A percentile compares a stretch with the other conserved stretches of the same genome.
These are phyloP conservation scores for Molossus molossus DNA, from an alignment of 2,797 vertebrate genomes.

Conservation along the genomic window DNA sequence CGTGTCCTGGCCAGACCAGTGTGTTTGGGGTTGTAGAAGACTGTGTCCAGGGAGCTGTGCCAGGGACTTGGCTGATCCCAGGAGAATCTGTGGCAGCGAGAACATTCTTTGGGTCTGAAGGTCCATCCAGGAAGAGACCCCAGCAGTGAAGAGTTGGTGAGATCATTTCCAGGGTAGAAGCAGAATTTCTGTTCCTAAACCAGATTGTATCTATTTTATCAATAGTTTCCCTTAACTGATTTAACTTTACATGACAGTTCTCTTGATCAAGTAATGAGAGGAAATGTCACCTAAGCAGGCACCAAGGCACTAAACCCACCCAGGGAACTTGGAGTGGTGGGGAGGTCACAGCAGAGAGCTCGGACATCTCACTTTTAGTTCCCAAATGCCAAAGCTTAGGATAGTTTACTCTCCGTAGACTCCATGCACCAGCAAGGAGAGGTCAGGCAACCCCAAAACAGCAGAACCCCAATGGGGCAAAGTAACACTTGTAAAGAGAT, in stretches of 20 bases:
- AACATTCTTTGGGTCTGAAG: neutral
- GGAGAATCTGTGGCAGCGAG: slow-evolving; percentile 5
- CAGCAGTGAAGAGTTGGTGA: neutral
- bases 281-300: fast-evolving
- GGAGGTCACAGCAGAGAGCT: neutral
- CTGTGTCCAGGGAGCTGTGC: neutral
- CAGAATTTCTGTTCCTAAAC: neutral
- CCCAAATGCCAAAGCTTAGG: neutral
- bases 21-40: neutral
- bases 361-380: neutral
- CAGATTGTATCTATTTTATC: neutral
- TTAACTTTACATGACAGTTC: neutral
- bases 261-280: neutral
- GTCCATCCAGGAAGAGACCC: neutral
- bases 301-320: neutral
- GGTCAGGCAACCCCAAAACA: neutral
- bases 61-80: neutral
- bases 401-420: neutral
- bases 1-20: neutral
- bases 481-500: neutral
- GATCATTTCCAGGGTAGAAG: neutral
- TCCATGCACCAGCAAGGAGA: neutral
- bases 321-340: neutral
- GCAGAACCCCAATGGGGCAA: neutral
- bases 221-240: neutral